Evolutionary conservation across 2,113 vertebrate species (phyloP).

Genomic region (Podocnemis expansa): DNA sequence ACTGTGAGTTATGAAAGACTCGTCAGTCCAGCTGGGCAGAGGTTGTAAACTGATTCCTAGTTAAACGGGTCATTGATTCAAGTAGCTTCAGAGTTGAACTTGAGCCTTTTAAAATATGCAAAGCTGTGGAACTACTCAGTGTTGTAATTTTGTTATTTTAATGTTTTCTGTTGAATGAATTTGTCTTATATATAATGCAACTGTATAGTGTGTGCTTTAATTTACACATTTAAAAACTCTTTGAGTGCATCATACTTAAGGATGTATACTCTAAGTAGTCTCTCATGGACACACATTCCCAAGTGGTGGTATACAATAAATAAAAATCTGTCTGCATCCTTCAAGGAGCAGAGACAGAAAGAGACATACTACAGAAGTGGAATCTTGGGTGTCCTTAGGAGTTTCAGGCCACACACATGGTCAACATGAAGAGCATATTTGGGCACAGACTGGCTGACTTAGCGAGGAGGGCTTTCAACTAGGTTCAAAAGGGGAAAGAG

Average conservation of each 20-base stretch:
- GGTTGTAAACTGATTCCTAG: conserved; percentile 4
- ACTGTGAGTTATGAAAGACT: conserved; percentile 29
- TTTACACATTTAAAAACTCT: not conserved
- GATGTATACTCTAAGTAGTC: not conserved
- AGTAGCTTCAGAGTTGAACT: not conserved
- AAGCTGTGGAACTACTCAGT: not conserved
- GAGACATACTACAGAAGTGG: not conserved
- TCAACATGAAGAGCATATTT: too few species aligned
- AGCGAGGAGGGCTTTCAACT: too few species aligned
- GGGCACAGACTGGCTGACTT: too few species aligned
- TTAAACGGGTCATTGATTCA: conserved; percentile 37
- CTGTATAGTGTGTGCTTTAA: not conserved
- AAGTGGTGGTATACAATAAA: not conserved
- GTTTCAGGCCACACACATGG: not conserved
- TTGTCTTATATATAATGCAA: not conserved
- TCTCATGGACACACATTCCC: not conserved
- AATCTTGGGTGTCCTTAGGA: not conserved
- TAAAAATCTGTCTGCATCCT: not conserved
- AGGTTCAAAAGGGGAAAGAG: too few species aligned
- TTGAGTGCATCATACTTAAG: not conserved
- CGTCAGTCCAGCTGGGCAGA: conserved; percentile 26
- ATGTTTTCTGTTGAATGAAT: not conserved
- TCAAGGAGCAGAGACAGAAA: not conserved
- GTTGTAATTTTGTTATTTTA: not conserved
- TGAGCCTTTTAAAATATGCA: not conserved